Percentiles rank a stretch among this genome's conserved stretches.
Conservation (phyloP, 2,113 vertebrate genomes). For the Pteruthius melanotis region DNA sequence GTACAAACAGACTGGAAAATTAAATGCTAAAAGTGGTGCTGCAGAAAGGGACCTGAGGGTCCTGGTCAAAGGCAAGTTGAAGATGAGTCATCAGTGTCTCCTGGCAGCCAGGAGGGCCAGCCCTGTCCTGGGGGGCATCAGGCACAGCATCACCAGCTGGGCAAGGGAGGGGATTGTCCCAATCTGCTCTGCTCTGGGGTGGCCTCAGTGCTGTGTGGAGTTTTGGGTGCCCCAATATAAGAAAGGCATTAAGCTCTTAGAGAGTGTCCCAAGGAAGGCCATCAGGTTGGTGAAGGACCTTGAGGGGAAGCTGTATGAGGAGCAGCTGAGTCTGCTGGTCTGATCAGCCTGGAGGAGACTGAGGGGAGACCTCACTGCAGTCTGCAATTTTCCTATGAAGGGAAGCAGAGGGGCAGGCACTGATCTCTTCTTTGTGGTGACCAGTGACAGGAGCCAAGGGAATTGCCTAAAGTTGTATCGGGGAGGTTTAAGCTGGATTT, state of each 20-base stretch:
- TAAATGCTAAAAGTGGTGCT: not conserved
- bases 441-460: not conserved
- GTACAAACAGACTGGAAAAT: not conserved
- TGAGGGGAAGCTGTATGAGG: not conserved
- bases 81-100: fast-evolving
- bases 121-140: fast-evolving
- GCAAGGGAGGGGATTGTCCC: not conserved
- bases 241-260: not conserved
- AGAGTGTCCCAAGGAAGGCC: not conserved
- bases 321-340: not conserved
- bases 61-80: fast-evolving
- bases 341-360: not conserved
- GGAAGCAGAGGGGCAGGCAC: not conserved
- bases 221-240: not conserved
- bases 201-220: fast-evolving
- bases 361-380: not conserved
- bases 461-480: not conserved
- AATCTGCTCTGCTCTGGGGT: fast-evolving
- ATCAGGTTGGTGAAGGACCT: not conserved
- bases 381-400: not conserved
- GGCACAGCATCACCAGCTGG: fast-evolving
- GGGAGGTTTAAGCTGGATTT: not conserved
- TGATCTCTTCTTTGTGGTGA: not conserved
- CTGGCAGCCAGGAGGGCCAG: not conserved
- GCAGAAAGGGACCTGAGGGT: fast-evolving